Percentiles rank a stretch among this genome's conserved stretches.
phyloP scores from a whole-genome alignment of 2,113 vertebrate species.

The Heteronetta atricapilla region DNA sequence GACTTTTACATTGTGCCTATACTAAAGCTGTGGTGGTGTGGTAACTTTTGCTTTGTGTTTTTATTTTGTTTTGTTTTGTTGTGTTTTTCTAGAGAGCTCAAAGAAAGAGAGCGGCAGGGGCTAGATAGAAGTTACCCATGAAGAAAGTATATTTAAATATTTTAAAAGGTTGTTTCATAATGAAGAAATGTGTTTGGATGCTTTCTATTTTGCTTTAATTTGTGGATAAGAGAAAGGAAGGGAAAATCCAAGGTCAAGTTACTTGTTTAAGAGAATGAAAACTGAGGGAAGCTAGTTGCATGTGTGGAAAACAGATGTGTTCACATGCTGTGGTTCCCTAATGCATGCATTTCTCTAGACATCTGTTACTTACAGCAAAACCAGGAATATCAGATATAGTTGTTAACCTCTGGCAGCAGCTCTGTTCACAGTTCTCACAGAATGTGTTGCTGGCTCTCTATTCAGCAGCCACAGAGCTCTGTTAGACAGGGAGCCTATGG shows the following conservation, averaged over 20 bases:
- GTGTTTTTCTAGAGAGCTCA: not conserved
- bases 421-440: not conserved
- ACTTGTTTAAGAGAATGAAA: not conserved
- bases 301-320: not conserved
- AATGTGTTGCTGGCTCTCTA: not conserved
- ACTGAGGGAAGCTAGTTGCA: not conserved
- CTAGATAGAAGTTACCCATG: not conserved
- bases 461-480: not conserved
- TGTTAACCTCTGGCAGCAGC: not conserved
- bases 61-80: not conserved
- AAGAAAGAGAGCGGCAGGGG: not conserved
- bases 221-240: not conserved
- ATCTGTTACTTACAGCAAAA: not conserved
- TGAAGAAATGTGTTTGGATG: not conserved
- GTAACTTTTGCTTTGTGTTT: not conserved
- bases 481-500: not conserved
- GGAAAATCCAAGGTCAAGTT: not conserved
- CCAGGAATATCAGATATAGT: not conserved
- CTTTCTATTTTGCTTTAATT: not conserved
- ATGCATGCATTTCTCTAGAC: not conserved
- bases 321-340: not conserved
- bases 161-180: not conserved
- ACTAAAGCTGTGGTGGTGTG: too few species aligned
- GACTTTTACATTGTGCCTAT: not conserved
- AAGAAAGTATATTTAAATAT: not conserved